Base-by-base conservation (phyloP, 2,888 invertebrate species). In the Trimorus sp. region DNA sequence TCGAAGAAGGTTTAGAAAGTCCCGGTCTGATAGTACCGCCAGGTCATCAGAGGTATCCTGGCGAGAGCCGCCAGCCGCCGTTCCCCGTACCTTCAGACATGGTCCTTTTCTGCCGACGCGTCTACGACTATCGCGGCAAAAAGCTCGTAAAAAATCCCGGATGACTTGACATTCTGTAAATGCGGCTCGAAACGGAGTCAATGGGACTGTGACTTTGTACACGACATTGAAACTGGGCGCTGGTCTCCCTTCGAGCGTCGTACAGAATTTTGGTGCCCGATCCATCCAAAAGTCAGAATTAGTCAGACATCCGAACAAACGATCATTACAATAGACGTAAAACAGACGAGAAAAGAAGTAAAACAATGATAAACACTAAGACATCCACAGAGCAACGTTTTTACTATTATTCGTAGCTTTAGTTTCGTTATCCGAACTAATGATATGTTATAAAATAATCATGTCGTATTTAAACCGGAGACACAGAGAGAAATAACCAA, bases 91-190 rank as follows among this genome's bases (percentile, higher is more conserved):
- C 94, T 77, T 94, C 95, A 63, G 98, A 98, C 88, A 95, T 97
- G 92, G 97, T 99, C 54, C 97, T 98, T 91, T 97, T 98, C 93
- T 98, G 98, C 92, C 95, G 98, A 62, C 96, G 97, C 87, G 96
- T 98, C 79, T 99, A 98, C 93, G 98, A 99, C 93, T 98, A 97
- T 93, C 94, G 98, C 87, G 96, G 97, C 88, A 98, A 97, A 91
- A 92, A 91, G 71, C 91, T 92, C 77, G 90, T 91, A 63, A 92
- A 92, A 85, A 91, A 91, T 89, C 91, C 91, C 82, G 91, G 90
- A 91, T 92, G 91, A 92, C 90, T 92, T 88, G 91, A 92, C 80
- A 83, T 88, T 66, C 80, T 86, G 80, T 89, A 87, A 88, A 85
- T 5, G 82, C 83, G 84, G 80, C 86, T 84, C 85, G 86, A 88